Conservation (phyloP, 2,888 invertebrate genomes). For the Pseudoips prasinana region DNA sequence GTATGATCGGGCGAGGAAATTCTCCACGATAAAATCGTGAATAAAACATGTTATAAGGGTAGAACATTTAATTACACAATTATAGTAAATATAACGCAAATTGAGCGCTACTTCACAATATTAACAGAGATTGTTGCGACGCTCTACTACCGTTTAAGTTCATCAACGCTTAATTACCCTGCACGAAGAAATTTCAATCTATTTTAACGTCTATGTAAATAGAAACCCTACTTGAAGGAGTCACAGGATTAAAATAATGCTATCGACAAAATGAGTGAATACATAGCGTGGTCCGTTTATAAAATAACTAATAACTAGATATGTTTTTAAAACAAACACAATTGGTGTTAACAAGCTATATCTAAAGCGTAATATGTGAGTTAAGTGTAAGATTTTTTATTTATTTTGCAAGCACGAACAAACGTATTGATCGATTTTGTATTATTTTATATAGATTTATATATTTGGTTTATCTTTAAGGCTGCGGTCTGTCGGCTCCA, state of each 20-base stretch:
- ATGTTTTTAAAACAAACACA: conserved; percentile 30
- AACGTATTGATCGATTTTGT: conserved; percentile 1
- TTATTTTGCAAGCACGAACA: conserved; percentile 20
- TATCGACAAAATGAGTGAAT: conserved; percentile 29
- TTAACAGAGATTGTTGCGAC: conserved; percentile 45
- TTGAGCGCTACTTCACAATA: conserved; percentile 50
- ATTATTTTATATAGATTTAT: no score
- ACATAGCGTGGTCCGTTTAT: conserved; percentile 31
- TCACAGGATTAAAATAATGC: conserved; percentile 45
- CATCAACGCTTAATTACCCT: conserved; percentile 44
- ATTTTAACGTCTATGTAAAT: conserved; percentile 38
- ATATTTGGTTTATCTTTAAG: no score
- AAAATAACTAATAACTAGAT: conserved; percentile 35
- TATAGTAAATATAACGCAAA: conserved; percentile 46
- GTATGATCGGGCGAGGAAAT: no score
- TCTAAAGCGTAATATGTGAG: conserved; percentile 8
- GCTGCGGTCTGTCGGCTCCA: no score
- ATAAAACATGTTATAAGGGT: conserved; percentile 26
- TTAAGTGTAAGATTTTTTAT: no score
- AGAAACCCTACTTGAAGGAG: conserved; percentile 45
- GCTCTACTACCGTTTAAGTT: conserved; percentile 38
- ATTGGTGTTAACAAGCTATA: conserved; percentile 17
- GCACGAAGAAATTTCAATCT: conserved; percentile 75
- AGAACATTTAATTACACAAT: conserved; percentile 50
- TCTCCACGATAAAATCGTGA: no score